Base-by-base conservation (phyloP, 2,797 vertebrate genomes). In the Acrossocheilus wenchowensis region DNA sequence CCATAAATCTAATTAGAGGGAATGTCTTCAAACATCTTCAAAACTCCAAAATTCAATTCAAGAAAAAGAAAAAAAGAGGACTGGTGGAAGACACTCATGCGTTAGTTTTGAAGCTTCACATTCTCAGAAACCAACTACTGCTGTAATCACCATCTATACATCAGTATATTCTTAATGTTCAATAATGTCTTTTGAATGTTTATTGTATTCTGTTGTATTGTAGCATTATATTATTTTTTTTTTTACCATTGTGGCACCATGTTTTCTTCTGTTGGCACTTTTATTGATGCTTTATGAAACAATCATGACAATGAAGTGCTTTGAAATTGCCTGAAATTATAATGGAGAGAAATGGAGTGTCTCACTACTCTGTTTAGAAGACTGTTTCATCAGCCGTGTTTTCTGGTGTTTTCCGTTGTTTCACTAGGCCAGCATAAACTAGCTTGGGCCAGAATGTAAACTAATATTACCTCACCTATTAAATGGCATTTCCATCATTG, bases 1-100 rank as follows among this genome's bases (percentile, higher is more conserved):
- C 66, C 9, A 66, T 34, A 50, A 10, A 60, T 72, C 45, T 54
- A 82, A 73, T 54, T 43, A 41, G 50, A 82, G 50, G 5, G 34
- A 30, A 82, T 57, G 21, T 41, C 21, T 57, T 82, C 50, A 71
- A 71, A 57, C 26, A 71, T 23, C 48, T 82, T 72, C 45, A 72
- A 80, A 79, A 41, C 78, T 64, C 4, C 23, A 43, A 82, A 54
- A 43, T 57, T 43, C 3, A 34, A 30, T 45, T 43, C 23, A 62
- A 80, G 6, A 39, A 39, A 39, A 43, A 14, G 11, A 23, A 54
- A 69, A 71, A 71, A 36, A 19, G 3, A 62, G 23, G 68, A 39
- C 21, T n/a, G 43, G 34, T 39, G 34, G 1, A 71, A 14, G 23
- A 72, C 66, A 71, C 14, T 34, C 11, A 7, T 81, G 57, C 0